A percentile compares a stretch with the other conserved stretches of the same genome.
Conservation (phyloP, 1,140 invertebrate genomes). For the Trigoniulus corallinus region DNA sequence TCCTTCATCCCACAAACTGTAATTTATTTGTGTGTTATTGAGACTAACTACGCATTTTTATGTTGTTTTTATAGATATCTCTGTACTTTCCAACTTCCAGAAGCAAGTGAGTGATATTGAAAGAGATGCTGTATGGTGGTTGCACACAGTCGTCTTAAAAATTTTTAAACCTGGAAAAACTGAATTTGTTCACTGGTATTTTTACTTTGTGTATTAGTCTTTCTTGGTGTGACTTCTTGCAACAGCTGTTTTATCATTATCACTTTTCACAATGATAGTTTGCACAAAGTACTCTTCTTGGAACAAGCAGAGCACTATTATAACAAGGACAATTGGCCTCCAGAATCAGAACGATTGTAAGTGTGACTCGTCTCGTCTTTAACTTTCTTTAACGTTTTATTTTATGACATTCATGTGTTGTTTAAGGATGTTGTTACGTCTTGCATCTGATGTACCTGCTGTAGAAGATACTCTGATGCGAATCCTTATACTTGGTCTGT, state of each 20-base stretch:
- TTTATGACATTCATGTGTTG: constrained; percentile 1
- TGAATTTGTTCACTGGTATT: constrained; percentile 51
- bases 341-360: constrained; percentile 56
- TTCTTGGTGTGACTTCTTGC: not conserved
- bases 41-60: not conserved
- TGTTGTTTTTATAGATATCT: not conserved
- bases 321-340: constrained; percentile 85
- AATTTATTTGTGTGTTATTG: too few species aligned
- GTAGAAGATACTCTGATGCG: constrained; percentile 61
- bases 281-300: constrained; percentile 74
- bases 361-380: not conserved
- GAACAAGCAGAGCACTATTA: constrained; percentile 73
- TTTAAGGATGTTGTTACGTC: constrained; percentile 44
- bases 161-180: constrained; percentile 49
- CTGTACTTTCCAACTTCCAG: constrained; percentile 40
- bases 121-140: constrained; percentile 63
- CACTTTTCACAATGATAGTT: constrained; percentile 17
- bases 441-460: constrained; percentile 74
- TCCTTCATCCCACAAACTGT: too few species aligned
- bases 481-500: constrained; percentile 63
- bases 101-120: constrained; percentile 57
- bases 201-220: not conserved
- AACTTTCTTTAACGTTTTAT: not conserved
- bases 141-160: constrained; percentile 57
- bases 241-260: constrained; percentile 3